phyloP scores from a whole-genome alignment of 2,888 invertebrate species.

The Icerya purchasi region DNA sequence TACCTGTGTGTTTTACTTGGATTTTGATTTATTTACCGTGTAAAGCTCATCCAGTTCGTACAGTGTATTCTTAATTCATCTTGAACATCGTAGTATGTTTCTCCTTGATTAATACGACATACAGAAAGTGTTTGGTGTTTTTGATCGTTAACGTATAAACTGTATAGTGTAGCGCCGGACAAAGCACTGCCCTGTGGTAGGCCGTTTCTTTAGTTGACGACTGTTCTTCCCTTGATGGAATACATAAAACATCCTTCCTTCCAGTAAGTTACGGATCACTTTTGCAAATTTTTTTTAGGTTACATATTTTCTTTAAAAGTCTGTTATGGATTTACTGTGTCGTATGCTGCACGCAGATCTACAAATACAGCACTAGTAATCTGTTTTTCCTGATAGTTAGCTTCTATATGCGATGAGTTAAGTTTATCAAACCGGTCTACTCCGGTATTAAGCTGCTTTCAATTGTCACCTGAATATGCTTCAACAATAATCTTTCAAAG shows the following conservation, averaged over 20 bases:
- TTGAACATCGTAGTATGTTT: too few species aligned
- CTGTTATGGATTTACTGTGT: not conserved
- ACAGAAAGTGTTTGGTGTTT: too few species aligned
- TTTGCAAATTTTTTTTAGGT: not conserved
- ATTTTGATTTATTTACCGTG: too few species aligned
- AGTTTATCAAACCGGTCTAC: not conserved
- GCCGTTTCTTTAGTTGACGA: not conserved
- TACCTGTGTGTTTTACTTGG: too few species aligned
- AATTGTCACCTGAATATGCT: not conserved
- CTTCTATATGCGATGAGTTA: not conserved
- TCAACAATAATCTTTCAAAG: too few species aligned
- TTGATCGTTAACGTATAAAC: too few species aligned
- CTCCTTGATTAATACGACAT: too few species aligned
- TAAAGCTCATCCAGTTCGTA: too few species aligned
- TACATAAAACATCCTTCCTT: not conserved
- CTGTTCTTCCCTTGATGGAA: not conserved
- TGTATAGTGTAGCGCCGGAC: too few species aligned
- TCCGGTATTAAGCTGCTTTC: not conserved
- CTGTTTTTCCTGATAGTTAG: not conserved
- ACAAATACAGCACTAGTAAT: too few species aligned
- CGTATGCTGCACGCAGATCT: not conserved
- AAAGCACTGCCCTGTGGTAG: too few species aligned
- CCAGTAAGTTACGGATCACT: not conserved
- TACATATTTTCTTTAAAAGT: not conserved
- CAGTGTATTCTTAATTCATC: too few species aligned